These are phyloP conservation scores for Nothocercus nigrocapillus DNA, from an alignment of 2,113 vertebrate species.

Conservation along the genomic window DNA sequence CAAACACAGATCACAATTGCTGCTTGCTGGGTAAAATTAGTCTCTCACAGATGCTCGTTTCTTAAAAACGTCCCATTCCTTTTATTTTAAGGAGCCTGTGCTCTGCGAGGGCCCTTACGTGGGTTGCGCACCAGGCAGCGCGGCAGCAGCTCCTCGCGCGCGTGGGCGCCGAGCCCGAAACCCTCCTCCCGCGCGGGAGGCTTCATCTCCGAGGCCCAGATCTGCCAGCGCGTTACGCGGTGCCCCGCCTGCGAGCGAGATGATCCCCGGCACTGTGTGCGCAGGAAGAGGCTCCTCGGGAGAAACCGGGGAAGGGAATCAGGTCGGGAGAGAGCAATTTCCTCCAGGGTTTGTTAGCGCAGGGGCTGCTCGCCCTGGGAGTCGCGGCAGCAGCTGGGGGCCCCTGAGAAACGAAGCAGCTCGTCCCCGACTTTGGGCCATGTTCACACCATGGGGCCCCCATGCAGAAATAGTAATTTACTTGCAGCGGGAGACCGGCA, in stretches of 20 bases:
- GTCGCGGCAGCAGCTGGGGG: too few species aligned
- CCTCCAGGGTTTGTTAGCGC: too few species aligned
- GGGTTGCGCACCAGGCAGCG: neutral
- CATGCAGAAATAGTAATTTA: too few species aligned
- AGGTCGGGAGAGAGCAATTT: neutral
- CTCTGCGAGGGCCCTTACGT: neutral
- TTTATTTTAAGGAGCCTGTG: neutral
- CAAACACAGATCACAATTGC: neutral
- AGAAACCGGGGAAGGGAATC: too few species aligned
- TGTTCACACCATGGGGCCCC: too few species aligned
- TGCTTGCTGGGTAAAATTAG: slow-evolving; percentile 17
- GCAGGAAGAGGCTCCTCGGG: too few species aligned
- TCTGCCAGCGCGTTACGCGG: too few species aligned
- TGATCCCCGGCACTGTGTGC: neutral
- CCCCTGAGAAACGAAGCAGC: too few species aligned
- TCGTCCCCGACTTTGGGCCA: too few species aligned
- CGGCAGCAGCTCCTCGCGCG: neutral
- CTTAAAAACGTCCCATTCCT: neutral
- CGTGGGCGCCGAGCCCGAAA: neutral
- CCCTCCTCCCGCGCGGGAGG: neutral
- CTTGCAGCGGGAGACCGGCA: too few species aligned
- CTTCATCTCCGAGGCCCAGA: neutral
- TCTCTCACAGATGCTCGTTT: slow-evolving; percentile 9
- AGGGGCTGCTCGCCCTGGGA: neutral
- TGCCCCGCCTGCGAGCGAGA: neutral